Base-by-base conservation (phyloP, 2,113 vertebrate species). In the Gymnobelideus leadbeateri region DNA sequence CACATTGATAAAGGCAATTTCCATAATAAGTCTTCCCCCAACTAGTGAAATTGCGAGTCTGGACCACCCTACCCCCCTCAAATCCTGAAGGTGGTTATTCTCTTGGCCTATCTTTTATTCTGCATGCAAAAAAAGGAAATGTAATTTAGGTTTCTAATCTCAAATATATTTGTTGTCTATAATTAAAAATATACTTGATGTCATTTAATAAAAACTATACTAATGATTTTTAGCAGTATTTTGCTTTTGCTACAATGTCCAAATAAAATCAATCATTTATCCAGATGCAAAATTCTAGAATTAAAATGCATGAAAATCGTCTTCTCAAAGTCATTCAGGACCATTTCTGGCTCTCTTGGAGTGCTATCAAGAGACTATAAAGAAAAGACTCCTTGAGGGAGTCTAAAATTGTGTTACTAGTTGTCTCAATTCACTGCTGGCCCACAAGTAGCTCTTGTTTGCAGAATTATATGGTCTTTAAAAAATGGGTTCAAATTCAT, bases 261-360 rank as follows among this genome's bases (percentile, higher is more conserved):
- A 95, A 96, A 96, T 96, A 93, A 95, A 96, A 96, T 92, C 53
- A 96, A 97, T 94, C 84, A 61, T 91, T 96, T 92, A 97, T 96
- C 97, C 46, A 37, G 4, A 93, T 95, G 93, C 95, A 90, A 96
- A 95, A 95, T 84, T 96, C 49, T 91, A 91, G 7, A 94, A 93
- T 28, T 94, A 43, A 96, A 16, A 90, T 93, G 23, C 37, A 51
- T 91, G 26, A 91, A 91, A n/a, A 91, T 95, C 49, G 90, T 89
- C 93, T 84, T 94, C 49, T 43, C 25, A 54, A 31, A 89, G n/a
- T 94, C 47, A 93, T 91, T 57, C 55, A 89, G 90, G 51, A 10
- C 93, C 50, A 2, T 89, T 94, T 93, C 89, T 43, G 43, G 1
- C 1, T 46, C 1, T 95, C 47, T 96, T 89, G 91, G 3, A 91